Conservation (phyloP, 2,113 vertebrate species). For the Notechis scutatus region DNA sequence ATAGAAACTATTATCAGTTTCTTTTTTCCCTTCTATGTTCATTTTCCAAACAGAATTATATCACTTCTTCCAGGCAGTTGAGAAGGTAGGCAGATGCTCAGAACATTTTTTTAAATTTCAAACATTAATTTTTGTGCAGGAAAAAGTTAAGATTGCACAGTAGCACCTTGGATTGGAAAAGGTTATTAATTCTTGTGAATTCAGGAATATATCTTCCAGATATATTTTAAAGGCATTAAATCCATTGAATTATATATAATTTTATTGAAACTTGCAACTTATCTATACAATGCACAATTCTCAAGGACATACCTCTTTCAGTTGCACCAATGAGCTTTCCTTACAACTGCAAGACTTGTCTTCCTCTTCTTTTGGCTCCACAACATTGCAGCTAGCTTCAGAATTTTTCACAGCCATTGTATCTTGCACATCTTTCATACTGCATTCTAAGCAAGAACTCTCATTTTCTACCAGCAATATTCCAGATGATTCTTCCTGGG, state of each 20-base stretch:
- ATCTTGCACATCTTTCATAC: conserved; percentile 74
- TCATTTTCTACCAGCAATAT: conserved; percentile 77
- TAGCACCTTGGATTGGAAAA: not conserved
- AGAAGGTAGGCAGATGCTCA: not conserved
- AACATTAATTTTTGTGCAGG: not conserved
- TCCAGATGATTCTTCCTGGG: conserved; percentile 87
- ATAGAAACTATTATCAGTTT: not conserved
- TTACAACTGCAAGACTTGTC: conserved; percentile 76
- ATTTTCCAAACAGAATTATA: not conserved
- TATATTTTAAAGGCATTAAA: not conserved
- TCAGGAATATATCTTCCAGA: not conserved
- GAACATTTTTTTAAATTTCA: not conserved
- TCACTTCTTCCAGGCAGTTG: not conserved
- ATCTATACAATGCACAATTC: not conserved
- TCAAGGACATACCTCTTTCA: conserved; percentile 77
- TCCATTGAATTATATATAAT: not conserved
- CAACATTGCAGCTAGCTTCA: conserved; percentile 75
- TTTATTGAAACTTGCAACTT: not conserved
- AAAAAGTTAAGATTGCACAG: not conserved
- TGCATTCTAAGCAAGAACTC: conserved; percentile 83
- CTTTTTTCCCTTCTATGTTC: not conserved
- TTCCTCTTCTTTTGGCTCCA: conserved; percentile 77
- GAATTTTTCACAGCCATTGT: conserved; percentile 66
- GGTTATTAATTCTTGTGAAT: not conserved
- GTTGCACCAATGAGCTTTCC: conserved; percentile 75